phyloP scores from a whole-genome alignment of 2,797 vertebrate genomes.

The Loriculus beryllinus region DNA sequence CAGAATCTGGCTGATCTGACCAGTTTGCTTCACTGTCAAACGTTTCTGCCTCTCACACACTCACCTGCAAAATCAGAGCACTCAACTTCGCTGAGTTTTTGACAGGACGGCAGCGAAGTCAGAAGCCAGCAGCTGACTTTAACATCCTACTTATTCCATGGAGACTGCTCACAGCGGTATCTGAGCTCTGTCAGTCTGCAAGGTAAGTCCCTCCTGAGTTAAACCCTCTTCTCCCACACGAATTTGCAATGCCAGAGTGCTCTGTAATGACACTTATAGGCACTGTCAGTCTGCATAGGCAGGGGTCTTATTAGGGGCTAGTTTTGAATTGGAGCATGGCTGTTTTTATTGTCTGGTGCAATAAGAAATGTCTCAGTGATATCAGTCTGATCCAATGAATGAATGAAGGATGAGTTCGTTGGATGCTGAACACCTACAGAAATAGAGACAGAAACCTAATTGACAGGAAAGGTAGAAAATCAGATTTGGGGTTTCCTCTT shows the following conservation, averaged over 20 bases:
- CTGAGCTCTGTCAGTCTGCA: neutral
- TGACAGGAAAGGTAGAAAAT: neutral
- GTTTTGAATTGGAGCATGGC: neutral
- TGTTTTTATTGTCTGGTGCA: neutral
- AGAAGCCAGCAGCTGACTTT: neutral
- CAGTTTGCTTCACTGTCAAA: conserved; percentile 69
- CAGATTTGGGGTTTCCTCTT: neutral
- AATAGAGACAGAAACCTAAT: neutral
- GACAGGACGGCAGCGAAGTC: conserved; percentile 36
- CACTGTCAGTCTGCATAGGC: neutral
- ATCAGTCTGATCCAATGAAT: neutral
- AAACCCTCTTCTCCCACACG: neutral
- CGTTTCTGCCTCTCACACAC: neutral
- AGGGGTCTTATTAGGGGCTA: neutral
- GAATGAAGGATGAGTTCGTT: neutral
- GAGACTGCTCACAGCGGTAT: conserved; percentile 24
- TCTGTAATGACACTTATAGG: neutral
- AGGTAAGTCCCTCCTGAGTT: conserved; percentile 67
- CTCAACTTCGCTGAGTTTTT: conserved; percentile 32
- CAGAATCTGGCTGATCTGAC: conserved; percentile 69
- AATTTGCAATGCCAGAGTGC: neutral
- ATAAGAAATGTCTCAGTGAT: neutral
- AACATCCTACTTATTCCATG: neutral
- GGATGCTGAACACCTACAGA: neutral
- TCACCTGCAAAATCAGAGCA: neutral